Base-by-base conservation (phyloP, 2,113 vertebrate species). In the Pycnonotus jocosus region DNA sequence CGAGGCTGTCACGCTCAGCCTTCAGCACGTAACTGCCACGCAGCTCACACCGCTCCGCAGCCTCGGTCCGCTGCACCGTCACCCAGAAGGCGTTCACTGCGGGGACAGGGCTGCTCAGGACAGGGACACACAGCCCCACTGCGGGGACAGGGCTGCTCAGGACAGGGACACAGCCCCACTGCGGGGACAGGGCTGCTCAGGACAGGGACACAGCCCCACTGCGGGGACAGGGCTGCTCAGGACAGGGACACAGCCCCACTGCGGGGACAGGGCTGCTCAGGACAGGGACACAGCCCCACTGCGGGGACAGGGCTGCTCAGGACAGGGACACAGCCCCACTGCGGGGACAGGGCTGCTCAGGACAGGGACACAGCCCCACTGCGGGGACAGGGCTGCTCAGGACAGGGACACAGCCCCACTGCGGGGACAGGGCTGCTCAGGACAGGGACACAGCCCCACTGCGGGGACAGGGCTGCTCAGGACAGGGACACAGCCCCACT, bases 51-150 rank as follows among this genome's bases (percentile, higher is more conserved):
- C 99, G 99, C 81, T 99, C 99, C 0, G 99, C 98, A 0, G 99
- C 99, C 94, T 99, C 99, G 0, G 99, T 99, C 48, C 98, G 97
- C 97, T 99, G 99, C 71, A 98, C 91, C 0, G 95, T 98, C 88
- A 99, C 99, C 99, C 99, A 99, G 97, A 99, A 99, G 87, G 99
- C 95, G 8, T 98, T 99, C 90, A 98, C 99, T 99, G 97, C 0
- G 35, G 90, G 86, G 51, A 94, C 25, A 92, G 40, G 37, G 44
- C 58, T 25, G 38, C 38, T 86, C 61, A 68, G 23, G 27, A 28
- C 2, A 1, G 11, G 35, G 61, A 57, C 18, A 35, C 30, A 7
- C 0, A 24, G 47, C 6, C 69, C 17, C 51, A 28, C 9, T 21
- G 66, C 0, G 3, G 66, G 66, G 47, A 38, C 30, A 33, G 62